A percentile compares a stretch with the other conserved stretches of the same genome.
These are phyloP conservation scores for Trididemnum nubilum DNA, from an alignment of 23 tunicate species.

Conservation along the genomic window DNA sequence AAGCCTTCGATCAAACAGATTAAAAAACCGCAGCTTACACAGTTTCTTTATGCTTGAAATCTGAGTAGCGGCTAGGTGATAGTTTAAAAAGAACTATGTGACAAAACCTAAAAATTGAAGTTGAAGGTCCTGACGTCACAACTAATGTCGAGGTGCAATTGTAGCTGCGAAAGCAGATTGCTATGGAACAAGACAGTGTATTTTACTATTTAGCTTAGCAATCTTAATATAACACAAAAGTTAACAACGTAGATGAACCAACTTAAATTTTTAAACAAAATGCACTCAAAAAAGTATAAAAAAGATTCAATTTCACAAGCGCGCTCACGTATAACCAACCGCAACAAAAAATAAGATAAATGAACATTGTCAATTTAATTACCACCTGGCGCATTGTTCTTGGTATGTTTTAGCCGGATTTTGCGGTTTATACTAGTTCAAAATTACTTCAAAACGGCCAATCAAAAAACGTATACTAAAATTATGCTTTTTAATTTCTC, in stretches of 20 bases:
- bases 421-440: slow-evolving; percentile 18
- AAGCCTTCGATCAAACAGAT: slow-evolving; percentile 3
- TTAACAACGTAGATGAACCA: too few species aligned
- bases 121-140: not conserved
- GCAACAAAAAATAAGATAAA: not conserved
- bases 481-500: too few species aligned
- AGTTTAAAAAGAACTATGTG: not conserved
- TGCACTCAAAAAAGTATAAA: too few species aligned
- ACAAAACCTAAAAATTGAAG: not conserved
- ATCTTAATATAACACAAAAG: too few species aligned
- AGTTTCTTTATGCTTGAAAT: slow-evolving; percentile 6
- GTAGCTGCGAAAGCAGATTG: too few species aligned
- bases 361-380: not conserved
- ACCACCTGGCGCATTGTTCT: slow-evolving; percentile 25
- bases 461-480: too few species aligned
- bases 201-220: too few species aligned
- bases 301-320: too few species aligned
- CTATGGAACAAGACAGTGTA: too few species aligned
- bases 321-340: not conserved
- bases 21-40: not conserved
- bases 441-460: too few species aligned
- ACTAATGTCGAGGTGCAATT: too few species aligned
- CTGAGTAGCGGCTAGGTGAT: not conserved
- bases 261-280: too few species aligned
- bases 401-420: slow-evolving; percentile 34